Conservation (phyloP, 2,797 vertebrate species). For the Oophaga sylvatica region DNA sequence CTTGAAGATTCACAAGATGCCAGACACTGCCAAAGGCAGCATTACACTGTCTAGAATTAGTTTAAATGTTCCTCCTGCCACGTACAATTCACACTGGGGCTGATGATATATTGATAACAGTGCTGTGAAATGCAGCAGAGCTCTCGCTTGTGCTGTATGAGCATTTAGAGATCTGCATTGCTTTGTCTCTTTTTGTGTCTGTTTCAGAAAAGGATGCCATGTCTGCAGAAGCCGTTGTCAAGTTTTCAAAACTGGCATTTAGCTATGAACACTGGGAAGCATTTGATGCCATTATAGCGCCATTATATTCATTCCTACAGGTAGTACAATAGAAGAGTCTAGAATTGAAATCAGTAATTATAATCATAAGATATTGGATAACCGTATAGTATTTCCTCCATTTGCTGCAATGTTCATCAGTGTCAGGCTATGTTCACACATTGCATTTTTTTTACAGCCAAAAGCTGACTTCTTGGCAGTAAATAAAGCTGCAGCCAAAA, state of each 20-base stretch:
- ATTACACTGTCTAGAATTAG: slow-evolving; percentile 41
- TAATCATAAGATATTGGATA: too few relatives aligned
- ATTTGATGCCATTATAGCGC: slow-evolving; percentile 76
- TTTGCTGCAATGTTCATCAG: neutral
- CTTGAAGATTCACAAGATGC: slow-evolving; percentile 46
- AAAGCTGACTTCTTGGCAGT: too few relatives aligned
- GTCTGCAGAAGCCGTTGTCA: slow-evolving; percentile 80
- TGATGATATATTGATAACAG: slow-evolving; percentile 43
- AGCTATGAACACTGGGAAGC: slow-evolving; percentile 83
- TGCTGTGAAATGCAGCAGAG: slow-evolving; percentile 25
- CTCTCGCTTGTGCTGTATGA: slow-evolving; percentile 15
- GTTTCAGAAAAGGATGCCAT: slow-evolving; percentile 79
- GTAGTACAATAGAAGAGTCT: slow-evolving; percentile 70
- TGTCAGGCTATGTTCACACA: neutral
- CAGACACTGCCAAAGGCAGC: slow-evolving; percentile 44
- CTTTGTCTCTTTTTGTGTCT: slow-evolving; percentile 59
- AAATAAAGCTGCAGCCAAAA: too few relatives aligned
- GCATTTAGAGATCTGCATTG: slow-evolving; percentile 26
- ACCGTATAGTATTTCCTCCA: neutral
- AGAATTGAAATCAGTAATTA: neutral
- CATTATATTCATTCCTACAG: slow-evolving; percentile 79
- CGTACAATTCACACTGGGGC: slow-evolving; percentile 38
- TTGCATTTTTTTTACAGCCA: too few relatives aligned
- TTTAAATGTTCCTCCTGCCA: slow-evolving; percentile 42
- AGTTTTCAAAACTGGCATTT: slow-evolving; percentile 87